These are phyloP conservation scores for Procambarus clarkii DNA, from an alignment of 1,140 invertebrate genomes.

Conservation along the genomic window DNA sequence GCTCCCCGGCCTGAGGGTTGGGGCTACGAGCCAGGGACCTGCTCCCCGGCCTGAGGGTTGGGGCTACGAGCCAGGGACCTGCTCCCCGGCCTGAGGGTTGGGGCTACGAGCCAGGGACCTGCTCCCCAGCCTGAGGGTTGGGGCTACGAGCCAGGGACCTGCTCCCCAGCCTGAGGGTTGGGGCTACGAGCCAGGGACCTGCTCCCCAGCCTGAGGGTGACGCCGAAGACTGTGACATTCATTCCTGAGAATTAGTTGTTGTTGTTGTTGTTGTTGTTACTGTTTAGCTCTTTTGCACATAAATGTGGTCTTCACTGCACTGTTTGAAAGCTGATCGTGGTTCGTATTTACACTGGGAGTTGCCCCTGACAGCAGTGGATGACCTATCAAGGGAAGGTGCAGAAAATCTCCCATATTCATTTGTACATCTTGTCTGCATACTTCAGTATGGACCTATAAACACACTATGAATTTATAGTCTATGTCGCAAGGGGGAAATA, in stretches of 20 bases:
- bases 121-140: neutral
- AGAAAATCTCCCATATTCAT: neutral
- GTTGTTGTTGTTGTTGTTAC: conserved; percentile 67
- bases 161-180: neutral
- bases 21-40: neutral
- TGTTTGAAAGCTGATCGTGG: conserved; percentile 16
- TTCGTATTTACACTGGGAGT: neutral
- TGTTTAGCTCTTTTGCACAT: conserved; percentile 64
- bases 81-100: neutral
- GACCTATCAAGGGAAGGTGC: neutral
- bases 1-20: neutral
- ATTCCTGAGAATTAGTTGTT: conserved; percentile 67
- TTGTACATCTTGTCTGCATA: neutral
- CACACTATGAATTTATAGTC: neutral
- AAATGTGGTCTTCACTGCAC: conserved; percentile 51
- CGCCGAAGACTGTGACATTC: conserved; percentile 52
- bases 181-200: neutral
- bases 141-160: neutral
- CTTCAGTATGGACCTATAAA: neutral
- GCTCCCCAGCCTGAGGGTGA: neutral
- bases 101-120: neutral
- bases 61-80: neutral
- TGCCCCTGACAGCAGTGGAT: conserved; percentile 12
- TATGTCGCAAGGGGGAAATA: conserved; percentile 11
- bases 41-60: neutral